Base-by-base conservation (phyloP, 2,888 invertebrate genomes). In the Xestia rhomboidea region DNA sequence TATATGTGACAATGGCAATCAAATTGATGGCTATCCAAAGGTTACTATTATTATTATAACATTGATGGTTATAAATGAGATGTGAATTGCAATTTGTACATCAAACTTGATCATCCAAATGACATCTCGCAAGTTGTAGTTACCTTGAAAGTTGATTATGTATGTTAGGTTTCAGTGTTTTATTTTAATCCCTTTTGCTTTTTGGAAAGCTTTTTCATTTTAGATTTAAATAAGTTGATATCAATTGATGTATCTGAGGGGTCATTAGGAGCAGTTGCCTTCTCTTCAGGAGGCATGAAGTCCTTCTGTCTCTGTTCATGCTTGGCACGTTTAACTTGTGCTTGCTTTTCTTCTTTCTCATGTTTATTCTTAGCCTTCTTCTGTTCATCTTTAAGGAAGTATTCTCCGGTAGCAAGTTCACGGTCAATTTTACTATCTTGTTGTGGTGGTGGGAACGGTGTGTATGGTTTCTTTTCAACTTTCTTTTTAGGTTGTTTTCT, bases 401-500 rank as follows among this genome's bases (percentile, higher is more conserved):
- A 99, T 97, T 99, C 99, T 76, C 99, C 99, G 64, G 98, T 97
- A n/a, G 98, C 99, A 92, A 99, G 95, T 94, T 99, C 97, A 92
- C 98, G 98, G 94, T 99, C 99, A 91, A 99, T 95, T 96, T 99
- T 99, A 95, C 99, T 99, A 92, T 99, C 99, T 24, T 97, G 97
- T 92, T 98, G 99, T 7, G 99, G 97, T 5, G 99, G 99, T 77
- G 99, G 99, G 97, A 99, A 99, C 38, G 99, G 99, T 82, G 99
- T 99, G 93, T 99, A 99, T 18, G 98, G 98, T 93, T 99, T 99
- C 97, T 99, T 99, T n/a, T 97, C 97, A 88, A 98, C 98, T 95
- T 98, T 99, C 89, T 98, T 98, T 93, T 98, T 98, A 5, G 99
- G 98, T 92, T 99, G 98, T 92, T 99, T 99, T 27, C 99, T 97